A percentile compares a stretch with the other conserved stretches of the same genome.
phyloP scores from a whole-genome alignment of 2,113 vertebrate genomes.

The Spheniscus mendiculus region DNA sequence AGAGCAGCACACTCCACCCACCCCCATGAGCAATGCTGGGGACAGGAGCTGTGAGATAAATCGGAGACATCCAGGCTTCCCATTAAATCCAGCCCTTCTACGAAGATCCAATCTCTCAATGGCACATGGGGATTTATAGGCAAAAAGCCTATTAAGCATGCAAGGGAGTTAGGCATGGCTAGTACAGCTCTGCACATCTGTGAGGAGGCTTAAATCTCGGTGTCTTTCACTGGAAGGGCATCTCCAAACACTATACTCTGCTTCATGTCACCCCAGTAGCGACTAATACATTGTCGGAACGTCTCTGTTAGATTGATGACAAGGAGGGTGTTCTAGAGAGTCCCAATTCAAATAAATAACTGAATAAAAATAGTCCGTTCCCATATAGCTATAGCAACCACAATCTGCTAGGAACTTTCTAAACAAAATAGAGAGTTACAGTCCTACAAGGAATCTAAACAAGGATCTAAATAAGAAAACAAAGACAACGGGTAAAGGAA shows the following conservation, averaged over 20 bases:
- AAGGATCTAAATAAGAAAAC: constrained; percentile 16
- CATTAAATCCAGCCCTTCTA: not conserved
- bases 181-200: not conserved
- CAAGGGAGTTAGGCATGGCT: not conserved
- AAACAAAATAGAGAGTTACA: not conserved
- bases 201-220: not conserved
- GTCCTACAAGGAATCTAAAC: not conserved
- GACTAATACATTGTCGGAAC: not conserved
- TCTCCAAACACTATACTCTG: not conserved
- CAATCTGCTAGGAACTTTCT: not conserved
- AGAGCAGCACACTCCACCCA: not conserved
- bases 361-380: not conserved
- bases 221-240: not conserved
- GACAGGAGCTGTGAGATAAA: not conserved
- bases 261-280: not conserved
- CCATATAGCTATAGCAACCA: not conserved
- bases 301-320: not conserved
- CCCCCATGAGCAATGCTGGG: not conserved
- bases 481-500: not conserved
- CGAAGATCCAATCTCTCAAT: not conserved
- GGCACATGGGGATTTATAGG: not conserved
- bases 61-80: not conserved
- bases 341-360: constrained; percentile 37
- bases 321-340: not conserved
- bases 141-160: not conserved